Evolutionary conservation across 2,113 vertebrate species (phyloP).

Genomic region (Bufo bufo): DNA sequence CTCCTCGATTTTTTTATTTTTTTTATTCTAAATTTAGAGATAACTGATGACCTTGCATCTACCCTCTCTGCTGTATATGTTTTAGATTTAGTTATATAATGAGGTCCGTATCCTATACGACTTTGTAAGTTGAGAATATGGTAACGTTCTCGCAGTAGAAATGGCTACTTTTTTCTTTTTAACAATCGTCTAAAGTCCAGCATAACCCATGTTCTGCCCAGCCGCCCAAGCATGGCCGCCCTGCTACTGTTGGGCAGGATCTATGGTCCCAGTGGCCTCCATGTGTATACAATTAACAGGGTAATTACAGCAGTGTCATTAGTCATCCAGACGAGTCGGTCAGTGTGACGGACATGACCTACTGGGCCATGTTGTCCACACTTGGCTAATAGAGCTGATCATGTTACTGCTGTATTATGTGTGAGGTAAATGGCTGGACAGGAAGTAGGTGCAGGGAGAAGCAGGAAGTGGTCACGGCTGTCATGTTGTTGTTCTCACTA

Average conservation of each 20-base stretch:
- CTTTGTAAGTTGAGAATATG: too few species aligned
- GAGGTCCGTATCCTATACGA: too few species aligned
- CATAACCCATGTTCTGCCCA: not conserved
- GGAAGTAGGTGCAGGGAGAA: not conserved
- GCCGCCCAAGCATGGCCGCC: not conserved
- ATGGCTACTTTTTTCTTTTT: too few species aligned
- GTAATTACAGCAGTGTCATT: slow-evolving; percentile 26
- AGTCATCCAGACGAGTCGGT: slow-evolving; percentile 7
- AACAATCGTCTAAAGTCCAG: too few species aligned
- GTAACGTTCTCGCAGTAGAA: too few species aligned
- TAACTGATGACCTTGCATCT: too few species aligned
- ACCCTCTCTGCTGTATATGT: too few species aligned
- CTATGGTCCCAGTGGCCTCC: not conserved
- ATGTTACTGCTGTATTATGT: not conserved
- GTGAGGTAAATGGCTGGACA: not conserved
- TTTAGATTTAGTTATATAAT: too few species aligned
- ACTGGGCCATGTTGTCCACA: not conserved
- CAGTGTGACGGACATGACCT: not conserved
- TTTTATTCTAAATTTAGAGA: too few species aligned
- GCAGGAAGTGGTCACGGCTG: slow-evolving; percentile 4
- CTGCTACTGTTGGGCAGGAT: slow-evolving; percentile 4
- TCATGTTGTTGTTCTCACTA: not conserved
- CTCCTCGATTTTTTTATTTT: too few species aligned
- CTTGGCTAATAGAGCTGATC: not conserved
- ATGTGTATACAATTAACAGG: slow-evolving; percentile 1